A percentile compares a stretch with the other conserved stretches of the same genome.
Conservation (phyloP, 1,140 invertebrate genomes). For the Trachymyrmex cornetzi region DNA sequence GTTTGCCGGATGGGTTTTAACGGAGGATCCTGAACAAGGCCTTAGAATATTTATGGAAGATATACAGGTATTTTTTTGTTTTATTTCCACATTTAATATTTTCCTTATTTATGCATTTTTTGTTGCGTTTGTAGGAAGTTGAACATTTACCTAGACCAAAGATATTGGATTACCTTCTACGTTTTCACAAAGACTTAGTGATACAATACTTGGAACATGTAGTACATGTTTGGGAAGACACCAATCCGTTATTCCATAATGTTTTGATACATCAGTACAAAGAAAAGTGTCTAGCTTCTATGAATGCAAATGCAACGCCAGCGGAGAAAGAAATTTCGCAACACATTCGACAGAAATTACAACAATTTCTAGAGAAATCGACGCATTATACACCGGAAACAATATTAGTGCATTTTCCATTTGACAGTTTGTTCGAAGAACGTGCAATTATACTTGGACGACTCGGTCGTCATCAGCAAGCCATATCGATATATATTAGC, state of each 20-base stretch:
- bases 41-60: conserved; percentile 98
- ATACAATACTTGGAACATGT: conserved; percentile 98
- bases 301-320: conserved; percentile 87
- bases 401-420: conserved; percentile 95
- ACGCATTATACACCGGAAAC: conserved; percentile 94
- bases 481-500: conserved; percentile 96
- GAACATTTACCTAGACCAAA: conserved; percentile 95
- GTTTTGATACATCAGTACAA: conserved; percentile 95
- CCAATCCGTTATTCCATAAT: conserved; percentile 95
- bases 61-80: conserved; percentile 83
- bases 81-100: not conserved
- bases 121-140: conserved; percentile 89
- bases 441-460: conserved; percentile 96
- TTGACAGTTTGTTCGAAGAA: conserved; percentile 96
- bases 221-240: conserved; percentile 96
- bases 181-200: conserved; percentile 92
- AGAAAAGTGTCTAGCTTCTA: conserved; percentile 89
- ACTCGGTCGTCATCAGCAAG: conserved; percentile 95
- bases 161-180: conserved; percentile 95
- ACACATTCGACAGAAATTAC: conserved; percentile 91
- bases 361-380: conserved; percentile 95
- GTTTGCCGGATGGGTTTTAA: conserved; percentile 97
- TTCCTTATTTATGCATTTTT: conserved; percentile 4
- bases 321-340: conserved; percentile 89
- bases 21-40: conserved; percentile 95